Evolutionary conservation across 2,888 invertebrate genomes (phyloP).

Genomic region (Perizoma affinitatum): DNA sequence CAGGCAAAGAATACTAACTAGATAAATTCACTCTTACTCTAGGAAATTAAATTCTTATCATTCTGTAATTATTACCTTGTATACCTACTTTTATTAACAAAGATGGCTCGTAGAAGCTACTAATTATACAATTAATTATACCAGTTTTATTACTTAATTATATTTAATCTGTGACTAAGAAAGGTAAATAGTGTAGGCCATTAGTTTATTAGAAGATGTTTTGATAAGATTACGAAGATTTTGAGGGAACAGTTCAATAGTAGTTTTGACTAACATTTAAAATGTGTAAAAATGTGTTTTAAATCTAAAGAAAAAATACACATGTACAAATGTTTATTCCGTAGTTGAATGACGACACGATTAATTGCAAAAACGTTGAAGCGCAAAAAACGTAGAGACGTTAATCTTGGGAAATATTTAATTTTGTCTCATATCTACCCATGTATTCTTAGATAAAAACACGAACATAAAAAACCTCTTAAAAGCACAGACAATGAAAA

Average conservation of each 20-base stretch:
- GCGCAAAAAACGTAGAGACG: conserved; percentile 7
- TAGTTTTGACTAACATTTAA: neutral
- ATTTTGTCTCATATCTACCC: neutral
- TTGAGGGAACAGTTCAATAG: neutral
- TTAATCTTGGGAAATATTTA: conserved; percentile 15
- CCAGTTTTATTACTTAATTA: conserved; percentile 16
- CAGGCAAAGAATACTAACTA: too few species aligned
- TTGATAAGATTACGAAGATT: conserved; percentile 8
- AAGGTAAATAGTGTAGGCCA: neutral
- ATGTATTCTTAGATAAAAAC: conserved; percentile 6
- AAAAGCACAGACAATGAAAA: neutral
- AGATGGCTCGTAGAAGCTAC: conserved; percentile 1
- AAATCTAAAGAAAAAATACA: neutral
- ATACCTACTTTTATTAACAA: conserved; percentile 1
- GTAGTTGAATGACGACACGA: too few species aligned
- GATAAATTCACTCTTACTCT: neutral
- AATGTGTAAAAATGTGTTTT: neutral
- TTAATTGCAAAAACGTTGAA: too few species aligned
- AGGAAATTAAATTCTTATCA: neutral
- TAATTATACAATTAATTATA: conserved; percentile 17
- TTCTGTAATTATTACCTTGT: conserved; percentile 5
- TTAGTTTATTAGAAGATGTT: conserved; percentile 19
- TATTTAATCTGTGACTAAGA: neutral
- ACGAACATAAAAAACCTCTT: neutral
- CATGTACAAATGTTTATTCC: neutral